These are phyloP conservation scores for Steromphala cineraria DNA, from an alignment of 2,888 invertebrate species.

Conservation along the genomic window DNA sequence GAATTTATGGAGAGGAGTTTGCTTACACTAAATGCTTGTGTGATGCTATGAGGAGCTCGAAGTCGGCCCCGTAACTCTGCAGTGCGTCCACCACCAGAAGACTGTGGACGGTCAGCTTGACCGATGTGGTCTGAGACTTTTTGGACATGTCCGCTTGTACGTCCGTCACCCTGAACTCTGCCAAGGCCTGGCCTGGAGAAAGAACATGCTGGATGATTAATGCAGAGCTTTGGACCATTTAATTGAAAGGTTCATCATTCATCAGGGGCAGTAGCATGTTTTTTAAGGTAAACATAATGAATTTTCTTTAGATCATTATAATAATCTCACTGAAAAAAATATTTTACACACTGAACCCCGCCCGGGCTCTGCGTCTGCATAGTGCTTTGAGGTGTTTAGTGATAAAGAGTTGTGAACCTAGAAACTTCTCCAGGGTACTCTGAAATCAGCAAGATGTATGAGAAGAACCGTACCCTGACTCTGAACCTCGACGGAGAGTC, in stretches of 20 bases:
- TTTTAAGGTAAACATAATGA: too few species aligned
- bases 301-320: too few species aligned
- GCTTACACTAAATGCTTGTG: conserved; percentile 92
- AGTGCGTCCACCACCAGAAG: conserved; percentile 94
- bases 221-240: background rate
- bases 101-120: conserved; percentile 92
- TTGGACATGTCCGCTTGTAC: conserved; percentile 87
- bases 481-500: conserved; percentile 85
- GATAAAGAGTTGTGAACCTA: too few species aligned
- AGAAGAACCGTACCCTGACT: conserved; percentile 70
- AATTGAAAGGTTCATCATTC: too few species aligned
- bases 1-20: too few species aligned
- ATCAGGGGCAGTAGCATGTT: too few species aligned
- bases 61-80: conserved; percentile 96
- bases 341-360: too few species aligned
- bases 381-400: too few species aligned
- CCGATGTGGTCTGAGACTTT: conserved; percentile 84
- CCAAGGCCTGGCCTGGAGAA: conserved; percentile 87
- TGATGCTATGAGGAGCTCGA: conserved; percentile 94
- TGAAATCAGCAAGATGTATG: background rate
- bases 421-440: too few species aligned
- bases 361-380: too few species aligned
- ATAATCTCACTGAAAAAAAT: too few species aligned
- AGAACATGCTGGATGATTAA: background rate
- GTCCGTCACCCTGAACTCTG: conserved; percentile 93